Evolutionary conservation across 2,113 vertebrate genomes (phyloP).

Genomic region (Crotalus helleri): DNA sequence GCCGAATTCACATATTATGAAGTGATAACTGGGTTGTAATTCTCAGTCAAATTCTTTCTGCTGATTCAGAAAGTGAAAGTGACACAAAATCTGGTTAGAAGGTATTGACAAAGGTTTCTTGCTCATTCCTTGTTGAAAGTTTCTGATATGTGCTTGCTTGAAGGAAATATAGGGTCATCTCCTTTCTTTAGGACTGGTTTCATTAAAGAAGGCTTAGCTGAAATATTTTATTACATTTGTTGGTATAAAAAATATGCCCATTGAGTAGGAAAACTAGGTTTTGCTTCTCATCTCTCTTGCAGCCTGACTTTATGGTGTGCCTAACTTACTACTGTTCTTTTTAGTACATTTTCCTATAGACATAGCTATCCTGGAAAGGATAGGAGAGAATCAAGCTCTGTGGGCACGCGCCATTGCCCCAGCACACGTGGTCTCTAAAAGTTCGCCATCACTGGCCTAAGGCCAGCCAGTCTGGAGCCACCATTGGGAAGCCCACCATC

Average conservation of each 20-base stretch:
- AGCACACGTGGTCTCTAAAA: too few species aligned
- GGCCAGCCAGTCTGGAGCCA: too few species aligned
- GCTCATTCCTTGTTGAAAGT: not conserved
- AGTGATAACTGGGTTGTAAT: not conserved
- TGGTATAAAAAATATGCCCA: not conserved
- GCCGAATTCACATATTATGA: not conserved
- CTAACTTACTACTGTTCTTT: not conserved
- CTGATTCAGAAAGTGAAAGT: not conserved
- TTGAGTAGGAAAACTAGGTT: not conserved
- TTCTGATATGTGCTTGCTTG: not conserved
- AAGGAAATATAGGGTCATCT: not conserved
- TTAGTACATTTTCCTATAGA: too few species aligned
- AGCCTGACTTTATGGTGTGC: not conserved
- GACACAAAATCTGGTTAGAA: not conserved
- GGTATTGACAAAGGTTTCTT: not conserved
- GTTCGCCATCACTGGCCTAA: too few species aligned
- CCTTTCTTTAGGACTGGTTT: not conserved
- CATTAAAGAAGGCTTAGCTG: not conserved
- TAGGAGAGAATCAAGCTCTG: not conserved
- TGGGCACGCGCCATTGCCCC: too few species aligned
- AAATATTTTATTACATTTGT: not conserved
- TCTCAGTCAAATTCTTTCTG: not conserved
- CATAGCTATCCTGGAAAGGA: not conserved
- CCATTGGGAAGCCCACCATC: too few species aligned
- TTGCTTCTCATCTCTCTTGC: not conserved